Percentiles rank a stretch among this genome's conserved stretches.
Evolutionary conservation across 2,113 vertebrate species (phyloP).

Genomic region (Vulpes lagopus): DNA sequence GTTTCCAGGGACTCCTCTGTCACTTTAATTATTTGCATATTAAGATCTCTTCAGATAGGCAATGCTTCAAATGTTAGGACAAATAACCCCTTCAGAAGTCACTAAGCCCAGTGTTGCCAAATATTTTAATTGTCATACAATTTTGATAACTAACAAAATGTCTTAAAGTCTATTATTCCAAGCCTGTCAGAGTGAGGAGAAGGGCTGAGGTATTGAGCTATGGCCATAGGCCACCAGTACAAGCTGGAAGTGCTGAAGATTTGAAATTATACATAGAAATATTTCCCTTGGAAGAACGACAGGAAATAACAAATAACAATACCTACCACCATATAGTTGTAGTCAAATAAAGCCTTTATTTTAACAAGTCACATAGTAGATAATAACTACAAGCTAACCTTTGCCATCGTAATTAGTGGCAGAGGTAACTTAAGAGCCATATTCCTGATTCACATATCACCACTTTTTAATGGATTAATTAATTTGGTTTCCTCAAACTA

Average conservation of each 20-base stretch:
- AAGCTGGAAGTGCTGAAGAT: neutral
- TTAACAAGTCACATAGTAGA: neutral
- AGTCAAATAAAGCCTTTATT: neutral
- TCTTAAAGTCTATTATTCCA: neutral
- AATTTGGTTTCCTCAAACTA: neutral
- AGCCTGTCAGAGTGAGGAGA: neutral
- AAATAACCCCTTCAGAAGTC: neutral
- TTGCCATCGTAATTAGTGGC: neutral
- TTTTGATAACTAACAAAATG: constrained; percentile 32
- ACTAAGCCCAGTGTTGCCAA: neutral
- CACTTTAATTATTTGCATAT: neutral
- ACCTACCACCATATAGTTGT: neutral
- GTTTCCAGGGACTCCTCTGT: neutral
- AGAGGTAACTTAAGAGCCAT: neutral
- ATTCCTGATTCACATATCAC: neutral
- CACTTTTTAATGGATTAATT: neutral
- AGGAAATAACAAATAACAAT: neutral
- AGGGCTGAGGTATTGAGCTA: neutral
- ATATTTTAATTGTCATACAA: neutral
- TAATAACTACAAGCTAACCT: neutral
- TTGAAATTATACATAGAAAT: neutral
- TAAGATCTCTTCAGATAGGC: neutral
- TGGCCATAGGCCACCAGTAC: accelerated
- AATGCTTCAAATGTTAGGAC: neutral
- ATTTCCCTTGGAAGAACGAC: neutral